Evolutionary conservation across 2,888 invertebrate species (phyloP).

Genomic region (Cybosia mesomella): DNA sequence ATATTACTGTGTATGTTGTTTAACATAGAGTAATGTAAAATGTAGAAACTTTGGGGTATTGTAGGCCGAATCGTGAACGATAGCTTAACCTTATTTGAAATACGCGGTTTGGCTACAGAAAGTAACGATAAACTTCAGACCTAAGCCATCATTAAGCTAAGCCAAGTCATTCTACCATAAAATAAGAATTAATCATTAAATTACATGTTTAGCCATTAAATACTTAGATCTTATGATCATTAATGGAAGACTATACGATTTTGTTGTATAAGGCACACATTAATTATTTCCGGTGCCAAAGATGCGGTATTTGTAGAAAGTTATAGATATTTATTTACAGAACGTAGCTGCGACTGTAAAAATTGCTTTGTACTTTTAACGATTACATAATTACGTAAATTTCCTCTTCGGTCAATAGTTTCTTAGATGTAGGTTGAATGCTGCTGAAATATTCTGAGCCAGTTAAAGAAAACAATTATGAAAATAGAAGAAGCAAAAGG

Average conservation of each 20-base stretch:
- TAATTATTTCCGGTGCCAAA: constrained; percentile 54
- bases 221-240: constrained; percentile 33
- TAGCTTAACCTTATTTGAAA: neutral
- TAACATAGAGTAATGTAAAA: too few species aligned
- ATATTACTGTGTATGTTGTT: too few species aligned
- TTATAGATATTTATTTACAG: constrained; percentile 43
- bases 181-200: constrained; percentile 35
- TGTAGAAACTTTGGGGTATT: too few species aligned
- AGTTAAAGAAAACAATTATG: too few species aligned
- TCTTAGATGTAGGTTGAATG: neutral
- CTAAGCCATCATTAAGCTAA: constrained; percentile 46
- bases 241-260: constrained; percentile 82
- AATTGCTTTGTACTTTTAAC: neutral
- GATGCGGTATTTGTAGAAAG: constrained; percentile 32
- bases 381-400: neutral
- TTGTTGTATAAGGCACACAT: constrained; percentile 83
- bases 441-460: neutral
- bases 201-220: constrained; percentile 33
- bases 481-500: neutral
- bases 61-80: too few species aligned
- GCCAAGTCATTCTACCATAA: constrained; percentile 27
- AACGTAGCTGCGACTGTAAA: neutral
- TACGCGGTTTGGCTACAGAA: constrained; percentile 4
- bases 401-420: neutral
- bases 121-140: constrained; percentile 5